A percentile compares a stretch with the other conserved stretches of the same genome.
phyloP scores from a whole-genome alignment of 2,888 invertebrate genomes.

The Pseudoips prasinana region DNA sequence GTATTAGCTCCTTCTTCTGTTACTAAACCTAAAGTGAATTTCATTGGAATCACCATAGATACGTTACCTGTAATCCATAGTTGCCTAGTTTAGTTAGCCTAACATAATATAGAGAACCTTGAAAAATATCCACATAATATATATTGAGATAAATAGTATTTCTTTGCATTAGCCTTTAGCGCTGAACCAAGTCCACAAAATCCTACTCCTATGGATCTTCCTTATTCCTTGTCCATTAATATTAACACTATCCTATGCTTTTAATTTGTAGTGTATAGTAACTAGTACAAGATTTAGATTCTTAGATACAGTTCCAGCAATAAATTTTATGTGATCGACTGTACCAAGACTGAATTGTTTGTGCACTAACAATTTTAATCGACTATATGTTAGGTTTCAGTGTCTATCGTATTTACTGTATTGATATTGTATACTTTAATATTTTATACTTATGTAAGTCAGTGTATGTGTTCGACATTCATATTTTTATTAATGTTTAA shows the following conservation, averaged over 20 bases:
- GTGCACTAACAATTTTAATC: constrained; percentile 53
- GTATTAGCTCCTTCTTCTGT: constrained; percentile 15
- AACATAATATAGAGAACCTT: constrained; percentile 17
- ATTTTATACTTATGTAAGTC: constrained; percentile 16
- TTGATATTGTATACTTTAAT: too few species aligned
- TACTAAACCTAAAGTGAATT: constrained; percentile 14
- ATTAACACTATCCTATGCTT: background rate
- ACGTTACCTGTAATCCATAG: constrained; percentile 24
- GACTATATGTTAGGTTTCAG: constrained; percentile 39
- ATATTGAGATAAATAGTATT: constrained; percentile 5
- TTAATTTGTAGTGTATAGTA: background rate
- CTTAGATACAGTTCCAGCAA: constrained; percentile 62
- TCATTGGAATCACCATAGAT: constrained; percentile 20
- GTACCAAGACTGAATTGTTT: constrained; percentile 72
- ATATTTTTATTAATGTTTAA: constrained; percentile 17
- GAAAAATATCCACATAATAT: constrained; percentile 15
- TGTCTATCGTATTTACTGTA: constrained; percentile 27
- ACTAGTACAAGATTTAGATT: constrained; percentile 19
- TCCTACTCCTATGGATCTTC: too few species aligned
- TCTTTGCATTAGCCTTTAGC: background rate
- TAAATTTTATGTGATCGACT: constrained; percentile 74
- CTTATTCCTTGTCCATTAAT: background rate
- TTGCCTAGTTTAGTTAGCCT: constrained; percentile 28
- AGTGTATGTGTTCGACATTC: constrained; percentile 24
- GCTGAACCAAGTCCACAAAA: background rate